These are phyloP conservation scores for Celastrina argiolus DNA, from an alignment of 2,888 invertebrate species.

Conservation along the genomic window DNA sequence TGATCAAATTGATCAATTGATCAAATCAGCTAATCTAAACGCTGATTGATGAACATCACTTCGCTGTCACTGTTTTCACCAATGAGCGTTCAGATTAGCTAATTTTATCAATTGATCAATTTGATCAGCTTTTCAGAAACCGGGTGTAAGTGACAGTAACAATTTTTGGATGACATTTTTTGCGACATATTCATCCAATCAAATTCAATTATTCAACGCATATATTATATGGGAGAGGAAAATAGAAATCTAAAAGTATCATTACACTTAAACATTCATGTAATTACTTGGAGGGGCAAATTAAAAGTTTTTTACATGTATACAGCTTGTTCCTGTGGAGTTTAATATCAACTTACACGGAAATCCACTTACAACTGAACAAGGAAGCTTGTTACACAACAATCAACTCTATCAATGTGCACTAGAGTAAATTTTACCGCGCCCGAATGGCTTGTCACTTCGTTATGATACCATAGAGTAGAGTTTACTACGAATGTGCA, in stretches of 20 bases:
- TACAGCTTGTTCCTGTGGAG: neutral
- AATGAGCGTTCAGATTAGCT: too few relatives aligned
- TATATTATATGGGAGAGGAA: too few relatives aligned
- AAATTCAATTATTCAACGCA: too few relatives aligned
- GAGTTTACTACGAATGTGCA: constrained; percentile 21
- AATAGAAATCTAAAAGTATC: neutral
- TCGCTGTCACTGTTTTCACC: too few relatives aligned
- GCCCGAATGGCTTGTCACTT: neutral
- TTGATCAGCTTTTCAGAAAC: too few relatives aligned
- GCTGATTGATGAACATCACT: too few relatives aligned
- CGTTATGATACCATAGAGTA: constrained; percentile 9
- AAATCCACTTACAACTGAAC: constrained; percentile 10
- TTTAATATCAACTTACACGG: constrained; percentile 2
- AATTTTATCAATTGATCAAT: too few relatives aligned
- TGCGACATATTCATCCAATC: too few relatives aligned
- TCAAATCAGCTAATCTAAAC: too few relatives aligned
- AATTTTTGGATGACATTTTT: too few relatives aligned
- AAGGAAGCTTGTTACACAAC: neutral
- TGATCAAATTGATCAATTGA: too few relatives aligned
- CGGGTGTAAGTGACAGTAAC: too few relatives aligned
- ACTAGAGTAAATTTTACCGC: neutral
- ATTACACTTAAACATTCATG: neutral
- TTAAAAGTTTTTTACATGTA: neutral
- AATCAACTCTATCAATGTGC: neutral
- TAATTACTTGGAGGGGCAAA: neutral